phyloP scores from a whole-genome alignment of 2,113 vertebrate species.

The Neomonachus schauinslandi region DNA sequence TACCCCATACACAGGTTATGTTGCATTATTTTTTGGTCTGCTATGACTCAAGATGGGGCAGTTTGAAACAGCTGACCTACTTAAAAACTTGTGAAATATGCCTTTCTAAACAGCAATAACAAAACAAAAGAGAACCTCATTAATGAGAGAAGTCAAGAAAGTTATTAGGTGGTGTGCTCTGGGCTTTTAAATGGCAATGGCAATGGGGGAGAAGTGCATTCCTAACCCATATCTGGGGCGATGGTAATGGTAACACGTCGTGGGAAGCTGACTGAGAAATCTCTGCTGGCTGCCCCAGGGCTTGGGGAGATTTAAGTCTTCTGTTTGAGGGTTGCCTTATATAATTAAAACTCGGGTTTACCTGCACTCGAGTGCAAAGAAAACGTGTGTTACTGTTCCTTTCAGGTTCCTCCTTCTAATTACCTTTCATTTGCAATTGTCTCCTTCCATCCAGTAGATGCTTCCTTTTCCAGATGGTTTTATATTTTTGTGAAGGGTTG shows the following conservation, averaged over 20 bases:
- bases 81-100: slow-evolving; percentile 54
- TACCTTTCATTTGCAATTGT: neutral
- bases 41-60: neutral
- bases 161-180: neutral
- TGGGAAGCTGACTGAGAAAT: neutral
- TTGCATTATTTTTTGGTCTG: neutral
- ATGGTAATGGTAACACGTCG: neutral
- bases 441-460: neutral
- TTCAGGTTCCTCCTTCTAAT: neutral
- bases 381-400: neutral
- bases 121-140: neutral
- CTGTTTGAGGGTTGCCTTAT: neutral
- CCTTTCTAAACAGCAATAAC: neutral
- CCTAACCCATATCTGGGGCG: neutral
- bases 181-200: neutral
- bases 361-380: neutral
- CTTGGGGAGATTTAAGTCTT: neutral
- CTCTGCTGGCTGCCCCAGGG: neutral
- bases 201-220: neutral
- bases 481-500: neutral
- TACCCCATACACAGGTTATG: neutral
- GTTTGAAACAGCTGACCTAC: neutral
- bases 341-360: neutral
- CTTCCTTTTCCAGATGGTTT: neutral
- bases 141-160: neutral